phyloP scores from a whole-genome alignment of 2,113 vertebrate species.

The Protomyctophum bolini region DNA sequence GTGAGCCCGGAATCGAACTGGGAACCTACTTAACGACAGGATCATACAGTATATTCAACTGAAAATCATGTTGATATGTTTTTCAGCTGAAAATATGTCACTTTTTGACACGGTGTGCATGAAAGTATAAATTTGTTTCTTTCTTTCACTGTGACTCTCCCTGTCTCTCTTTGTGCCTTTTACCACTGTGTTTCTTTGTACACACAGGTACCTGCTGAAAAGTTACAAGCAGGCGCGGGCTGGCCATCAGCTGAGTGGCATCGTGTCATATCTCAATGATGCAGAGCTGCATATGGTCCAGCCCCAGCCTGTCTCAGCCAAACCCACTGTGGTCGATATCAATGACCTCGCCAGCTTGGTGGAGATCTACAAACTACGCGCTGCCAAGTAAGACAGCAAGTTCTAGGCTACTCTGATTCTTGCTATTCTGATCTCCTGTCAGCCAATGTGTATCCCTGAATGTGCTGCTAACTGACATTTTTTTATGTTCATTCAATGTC shows the following conservation, averaged over 20 bases:
- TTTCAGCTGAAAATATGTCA: too few relatives aligned
- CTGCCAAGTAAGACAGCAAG: slow-evolving; percentile 81
- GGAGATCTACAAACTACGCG: slow-evolving; percentile 89
- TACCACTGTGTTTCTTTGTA: not conserved
- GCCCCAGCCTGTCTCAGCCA: slow-evolving; percentile 84
- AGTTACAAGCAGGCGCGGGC: slow-evolving; percentile 86
- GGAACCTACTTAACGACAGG: too few relatives aligned
- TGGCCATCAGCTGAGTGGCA: slow-evolving; percentile 86
- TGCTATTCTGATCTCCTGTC: not conserved
- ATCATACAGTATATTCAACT: too few relatives aligned
- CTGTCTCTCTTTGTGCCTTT: not conserved
- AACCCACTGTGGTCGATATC: slow-evolving; percentile 76
- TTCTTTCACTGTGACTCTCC: not conserved
- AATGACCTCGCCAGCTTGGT: slow-evolving; percentile 83
- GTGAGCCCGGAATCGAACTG: too few relatives aligned
- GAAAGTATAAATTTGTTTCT: too few relatives aligned
- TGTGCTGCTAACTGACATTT: not conserved
- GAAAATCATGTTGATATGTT: too few relatives aligned
- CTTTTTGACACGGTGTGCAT: too few relatives aligned
- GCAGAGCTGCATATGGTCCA: slow-evolving; percentile 80
- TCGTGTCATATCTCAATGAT: slow-evolving; percentile 93
- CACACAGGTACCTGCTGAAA: slow-evolving; percentile 90
- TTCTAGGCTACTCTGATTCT: not conserved
- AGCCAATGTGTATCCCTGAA: not conserved
- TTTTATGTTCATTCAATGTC: not conserved